Base-by-base conservation (phyloP, 1,140 invertebrate genomes). In the Pogonognathellus flavescens region DNA sequence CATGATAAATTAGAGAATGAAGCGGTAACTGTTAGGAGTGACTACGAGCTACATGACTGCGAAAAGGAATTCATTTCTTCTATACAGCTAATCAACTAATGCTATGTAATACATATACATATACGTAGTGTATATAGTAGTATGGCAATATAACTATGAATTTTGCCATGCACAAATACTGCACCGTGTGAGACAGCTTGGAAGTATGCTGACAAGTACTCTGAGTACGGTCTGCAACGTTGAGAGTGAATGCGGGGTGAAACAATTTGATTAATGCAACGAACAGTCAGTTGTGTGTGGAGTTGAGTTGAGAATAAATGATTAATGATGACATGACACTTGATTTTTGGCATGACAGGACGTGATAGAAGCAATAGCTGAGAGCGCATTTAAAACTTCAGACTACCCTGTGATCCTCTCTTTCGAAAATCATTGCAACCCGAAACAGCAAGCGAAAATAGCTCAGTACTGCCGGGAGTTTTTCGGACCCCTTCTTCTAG, bases 361-460 rank as follows among this genome's bases (percentile, higher is more conserved):
- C 91, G 97, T 99, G 7, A 94, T 99, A 89, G 97, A 99, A 92
- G 97, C 97, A 72, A 99, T 99, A 89, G 96, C 97, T 66, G 97
- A 99, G 90, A 96, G 95, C 91, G 98, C 98, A 89, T 99, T 99
- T 92, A 99, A 99, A 93, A 99, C 97, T 25, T 98, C 97, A 18
- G 96, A 98, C 88, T 98, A 94, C 92, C 98, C 98, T 84, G 97
- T 99, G 41, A 94, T 98, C 89, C 93, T 99, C 84, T 99, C 97
- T 87, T 99, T 99, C 92, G 98, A 99, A 93, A 99, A 99, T 91
- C 98, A 99, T 91, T 99, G 98, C 92, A 98, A 98, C 91, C 95
- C 96, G 3, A 94, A 95, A 87, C 97, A 99, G 91, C 95, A 97
- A 91, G 97, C 97, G n/a, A 99, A 99, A 92, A 98, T 99, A 89